Conservation (phyloP, 2,113 vertebrate species). For the Oryctolagus cuniculus region DNA sequence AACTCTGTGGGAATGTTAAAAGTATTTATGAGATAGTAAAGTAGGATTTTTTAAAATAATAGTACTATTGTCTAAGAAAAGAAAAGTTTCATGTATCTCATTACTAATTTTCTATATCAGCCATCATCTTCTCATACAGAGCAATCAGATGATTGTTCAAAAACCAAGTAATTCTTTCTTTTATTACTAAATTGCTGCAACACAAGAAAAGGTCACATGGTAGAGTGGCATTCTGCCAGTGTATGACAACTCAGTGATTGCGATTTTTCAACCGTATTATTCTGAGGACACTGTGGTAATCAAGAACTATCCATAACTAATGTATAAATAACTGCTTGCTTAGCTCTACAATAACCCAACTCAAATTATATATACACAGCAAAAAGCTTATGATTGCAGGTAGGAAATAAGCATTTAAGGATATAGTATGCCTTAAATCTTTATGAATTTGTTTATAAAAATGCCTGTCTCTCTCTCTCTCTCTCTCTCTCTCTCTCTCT, state of each 20-base stretch:
- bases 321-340: conserved; percentile 88
- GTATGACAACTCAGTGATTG: conserved; percentile 87
- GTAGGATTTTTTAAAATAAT: not conserved
- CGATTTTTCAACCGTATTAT: conserved; percentile 89
- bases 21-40: conserved; percentile 43
- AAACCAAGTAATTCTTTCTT: conserved; percentile 82
- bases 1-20: conserved; percentile 59
- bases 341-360: conserved; percentile 77
- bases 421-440: conserved; percentile 25
- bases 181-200: conserved; percentile 81
- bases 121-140: conserved; percentile 70
- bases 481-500: too few relatives aligned
- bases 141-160: conserved; percentile 70
- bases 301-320: conserved; percentile 90
- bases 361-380: conserved; percentile 67
- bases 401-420: conserved; percentile 51
- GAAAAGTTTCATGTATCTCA: conserved; percentile 52
- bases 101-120: conserved; percentile 37
- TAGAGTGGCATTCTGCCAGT: conserved; percentile 88
- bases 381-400: conserved; percentile 70
- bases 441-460: not conserved
- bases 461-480: too few relatives aligned
- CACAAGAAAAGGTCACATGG: conserved; percentile 87
- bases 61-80: conserved; percentile 47
- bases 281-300: conserved; percentile 88